phyloP scores from a whole-genome alignment of 2,888 invertebrate genomes.

The Nyleta sp. region DNA sequence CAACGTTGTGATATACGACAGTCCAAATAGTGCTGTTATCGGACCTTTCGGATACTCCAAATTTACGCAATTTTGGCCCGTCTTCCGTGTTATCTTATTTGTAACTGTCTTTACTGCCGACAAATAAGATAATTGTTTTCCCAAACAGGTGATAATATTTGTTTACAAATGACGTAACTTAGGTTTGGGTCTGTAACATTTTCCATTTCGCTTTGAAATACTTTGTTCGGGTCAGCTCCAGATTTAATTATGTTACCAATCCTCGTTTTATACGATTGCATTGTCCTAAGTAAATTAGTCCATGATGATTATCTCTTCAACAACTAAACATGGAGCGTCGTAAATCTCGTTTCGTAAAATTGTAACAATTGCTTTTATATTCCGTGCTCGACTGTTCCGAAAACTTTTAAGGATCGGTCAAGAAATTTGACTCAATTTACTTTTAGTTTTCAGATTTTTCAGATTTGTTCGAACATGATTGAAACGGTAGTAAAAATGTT shows the following conservation, averaged over 20 bases:
- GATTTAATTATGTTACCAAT: slow-evolving; percentile 33
- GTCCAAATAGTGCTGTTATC: slow-evolving; percentile 1
- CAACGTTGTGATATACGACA: slow-evolving; percentile 17
- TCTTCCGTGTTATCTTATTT: slow-evolving; percentile 5
- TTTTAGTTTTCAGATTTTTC: no score
- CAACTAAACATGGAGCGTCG: slow-evolving; percentile 1
- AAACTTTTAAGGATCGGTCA: no score
- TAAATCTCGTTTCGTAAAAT: slow-evolving; percentile 29
- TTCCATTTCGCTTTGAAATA: slow-evolving; percentile 14
- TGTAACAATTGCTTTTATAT: not conserved
- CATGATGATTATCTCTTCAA: slow-evolving; percentile 31
- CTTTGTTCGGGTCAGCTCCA: slow-evolving; percentile 7
- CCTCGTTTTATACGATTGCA: slow-evolving; percentile 12
- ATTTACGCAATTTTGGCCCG: slow-evolving; percentile 36
- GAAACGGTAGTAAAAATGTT: no score
- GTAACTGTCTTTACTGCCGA: slow-evolving; percentile 2
- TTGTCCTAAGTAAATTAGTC: slow-evolving; percentile 41
- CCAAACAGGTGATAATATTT: slow-evolving; percentile 43
- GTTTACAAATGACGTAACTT: slow-evolving; percentile 20
- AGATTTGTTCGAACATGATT: no score
- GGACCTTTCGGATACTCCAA: slow-evolving; percentile 7
- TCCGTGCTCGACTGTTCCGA: no score
- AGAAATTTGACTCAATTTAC: no score
- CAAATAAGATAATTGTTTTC: slow-evolving; percentile 33
- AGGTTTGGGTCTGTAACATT: slow-evolving; percentile 8